These are phyloP conservation scores for Odontomyia ornata DNA, from an alignment of 2,888 invertebrate genomes.

Conservation along the genomic window DNA sequence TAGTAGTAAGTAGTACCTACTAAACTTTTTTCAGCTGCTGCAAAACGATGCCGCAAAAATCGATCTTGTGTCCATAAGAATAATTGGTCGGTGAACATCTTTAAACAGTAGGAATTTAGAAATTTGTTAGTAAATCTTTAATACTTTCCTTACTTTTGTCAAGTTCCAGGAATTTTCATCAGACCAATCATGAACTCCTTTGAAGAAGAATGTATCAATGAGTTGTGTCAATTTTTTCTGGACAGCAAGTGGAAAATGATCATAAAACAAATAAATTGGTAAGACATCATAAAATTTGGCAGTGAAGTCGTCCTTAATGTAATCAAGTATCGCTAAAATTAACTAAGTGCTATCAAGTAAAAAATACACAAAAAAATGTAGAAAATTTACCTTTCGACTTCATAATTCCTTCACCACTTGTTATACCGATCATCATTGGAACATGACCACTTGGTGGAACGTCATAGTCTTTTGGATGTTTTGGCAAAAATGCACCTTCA, in stretches of 20 bases:
- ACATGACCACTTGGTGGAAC: neutral
- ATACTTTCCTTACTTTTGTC: conserved; percentile 34
- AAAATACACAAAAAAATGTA: too few relatives aligned
- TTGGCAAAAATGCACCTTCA: neutral
- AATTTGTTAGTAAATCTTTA: too few relatives aligned
- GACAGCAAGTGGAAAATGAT: neutral
- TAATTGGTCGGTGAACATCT: conserved; percentile 9
- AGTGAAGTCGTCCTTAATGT: conserved; percentile 24
- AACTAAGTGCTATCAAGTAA: too few relatives aligned
- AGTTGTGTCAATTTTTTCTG: neutral
- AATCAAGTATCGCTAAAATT: too few relatives aligned
- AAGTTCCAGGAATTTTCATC: conserved; percentile 9
- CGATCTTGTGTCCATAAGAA: neutral
- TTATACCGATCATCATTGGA: neutral
- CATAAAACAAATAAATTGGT: neutral
- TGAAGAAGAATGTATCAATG: conserved; percentile 27
- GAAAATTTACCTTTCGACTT: conserved; percentile 19
- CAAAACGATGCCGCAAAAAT: conserved; percentile 3
- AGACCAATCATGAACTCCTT: conserved; percentile 7
- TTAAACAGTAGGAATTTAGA: neutral
- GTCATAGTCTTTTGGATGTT: neutral
- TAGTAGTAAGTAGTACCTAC: too few relatives aligned
- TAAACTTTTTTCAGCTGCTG: neutral
- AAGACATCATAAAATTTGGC: neutral
- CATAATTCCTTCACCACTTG: conserved; percentile 17